Percentiles rank a stretch among this genome's conserved stretches.
Conservation (phyloP, 2,113 vertebrate genomes). For the Chloroceryle aenea region DNA sequence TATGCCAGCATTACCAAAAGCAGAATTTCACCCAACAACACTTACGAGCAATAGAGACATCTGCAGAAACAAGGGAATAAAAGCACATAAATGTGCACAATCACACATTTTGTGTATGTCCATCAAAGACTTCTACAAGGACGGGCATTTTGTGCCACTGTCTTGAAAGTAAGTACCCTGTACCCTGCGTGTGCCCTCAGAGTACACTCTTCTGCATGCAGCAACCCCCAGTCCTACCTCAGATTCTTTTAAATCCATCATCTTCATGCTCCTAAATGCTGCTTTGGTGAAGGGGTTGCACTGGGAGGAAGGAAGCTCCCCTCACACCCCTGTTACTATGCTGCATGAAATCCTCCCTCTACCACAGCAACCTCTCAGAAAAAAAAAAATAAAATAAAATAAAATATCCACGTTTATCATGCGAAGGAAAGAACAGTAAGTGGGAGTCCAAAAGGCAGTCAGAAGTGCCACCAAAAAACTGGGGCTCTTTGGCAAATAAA, state of each 20-base stretch:
- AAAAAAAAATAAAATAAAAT: not conserved
- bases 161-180: not conserved
- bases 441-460: conserved; percentile 14
- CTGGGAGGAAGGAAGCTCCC: not conserved
- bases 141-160: not conserved
- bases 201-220: not conserved
- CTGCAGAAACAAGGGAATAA: not conserved
- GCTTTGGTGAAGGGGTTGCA: not conserved
- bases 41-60: not conserved
- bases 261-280: not conserved
- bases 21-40: not conserved
- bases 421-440: conserved; percentile 25
- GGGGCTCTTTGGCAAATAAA: not conserved
- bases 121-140: not conserved
- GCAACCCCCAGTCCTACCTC: not conserved
- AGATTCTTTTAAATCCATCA: conserved; percentile 24
- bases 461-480: conserved; percentile 69
- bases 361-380: not conserved
- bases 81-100: not conserved
- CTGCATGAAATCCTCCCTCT: not conserved
- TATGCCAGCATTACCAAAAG: not conserved
- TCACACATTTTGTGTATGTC: not conserved
- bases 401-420: not conserved
- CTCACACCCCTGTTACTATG: not conserved
- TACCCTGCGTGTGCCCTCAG: rapidly evolving